Conservation (phyloP, 2,888 invertebrate species). For the Bedellia somnulentella region DNA sequence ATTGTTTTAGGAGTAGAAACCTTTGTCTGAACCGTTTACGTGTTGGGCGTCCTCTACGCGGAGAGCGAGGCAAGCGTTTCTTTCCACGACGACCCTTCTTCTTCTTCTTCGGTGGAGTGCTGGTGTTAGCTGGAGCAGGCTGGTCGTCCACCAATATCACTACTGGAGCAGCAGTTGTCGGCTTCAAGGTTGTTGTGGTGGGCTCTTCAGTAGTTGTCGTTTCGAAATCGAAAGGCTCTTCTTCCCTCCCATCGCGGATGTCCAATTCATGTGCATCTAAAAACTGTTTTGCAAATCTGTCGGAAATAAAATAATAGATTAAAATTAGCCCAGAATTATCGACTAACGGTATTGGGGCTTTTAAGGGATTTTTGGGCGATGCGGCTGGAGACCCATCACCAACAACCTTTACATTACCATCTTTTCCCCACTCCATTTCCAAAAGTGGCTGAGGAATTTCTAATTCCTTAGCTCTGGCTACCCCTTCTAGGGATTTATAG, state of each 20-base stretch:
- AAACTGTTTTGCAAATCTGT: conserved; percentile 70
- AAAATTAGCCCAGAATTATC: too few species aligned
- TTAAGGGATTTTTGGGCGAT: too few species aligned
- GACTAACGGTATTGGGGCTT: too few species aligned
- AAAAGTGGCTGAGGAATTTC: too few species aligned
- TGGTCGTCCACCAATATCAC: conserved; percentile 51
- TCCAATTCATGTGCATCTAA: conserved; percentile 66
- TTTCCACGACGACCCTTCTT: conserved; percentile 37
- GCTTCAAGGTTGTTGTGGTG: conserved; percentile 16
- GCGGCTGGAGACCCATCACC: too few species aligned
- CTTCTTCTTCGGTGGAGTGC: conserved; percentile 22
- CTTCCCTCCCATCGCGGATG: conserved; percentile 39
- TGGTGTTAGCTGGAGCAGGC: conserved; percentile 36
- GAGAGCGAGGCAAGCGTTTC: conserved; percentile 39
- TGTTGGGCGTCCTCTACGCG: conserved; percentile 43
- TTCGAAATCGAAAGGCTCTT: conserved; percentile 32
- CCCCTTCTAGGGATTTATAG: too few species aligned
- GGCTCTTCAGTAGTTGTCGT: conserved; percentile 29
- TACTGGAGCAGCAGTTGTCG: conserved; percentile 34
- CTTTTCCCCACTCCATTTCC: too few species aligned
- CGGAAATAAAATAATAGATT: background rate
- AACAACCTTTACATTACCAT: too few species aligned
- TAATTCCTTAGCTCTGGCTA: too few species aligned
- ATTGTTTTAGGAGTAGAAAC: too few species aligned
- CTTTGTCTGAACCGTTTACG: conserved; percentile 53